phyloP scores from a whole-genome alignment of 1,140 invertebrate species.

The Drosophila varians region DNA sequence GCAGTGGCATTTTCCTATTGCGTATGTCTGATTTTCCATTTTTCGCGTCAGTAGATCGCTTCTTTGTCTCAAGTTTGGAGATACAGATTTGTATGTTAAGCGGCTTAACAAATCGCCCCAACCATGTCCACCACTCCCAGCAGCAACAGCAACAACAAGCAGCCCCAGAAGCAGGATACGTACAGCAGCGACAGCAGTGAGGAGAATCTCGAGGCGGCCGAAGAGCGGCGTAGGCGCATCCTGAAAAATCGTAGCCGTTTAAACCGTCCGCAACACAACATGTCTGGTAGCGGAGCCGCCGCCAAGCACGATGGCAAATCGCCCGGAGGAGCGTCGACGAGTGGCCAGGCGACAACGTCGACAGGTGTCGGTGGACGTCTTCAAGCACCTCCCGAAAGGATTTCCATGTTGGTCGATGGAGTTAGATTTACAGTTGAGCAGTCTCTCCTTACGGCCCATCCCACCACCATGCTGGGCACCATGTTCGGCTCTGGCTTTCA shows the following conservation, averaged over 20 bases:
- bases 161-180: constrained; percentile 62
- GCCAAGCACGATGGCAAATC: constrained; percentile 61
- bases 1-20: neutral
- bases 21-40: neutral
- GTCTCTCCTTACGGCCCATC: constrained; percentile 94
- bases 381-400: constrained; percentile 75
- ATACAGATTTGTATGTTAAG: neutral
- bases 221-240: constrained; percentile 86
- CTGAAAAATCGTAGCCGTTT: constrained; percentile 86
- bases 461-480: constrained; percentile 96
- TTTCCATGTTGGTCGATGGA: constrained; percentile 97
- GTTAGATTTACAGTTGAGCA: constrained; percentile 96
- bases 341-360: constrained; percentile 28
- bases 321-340: constrained; percentile 19
- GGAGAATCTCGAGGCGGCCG: constrained; percentile 87
- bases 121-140: constrained; percentile 81
- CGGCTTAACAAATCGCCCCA: constrained; percentile 22
- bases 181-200: constrained; percentile 88
- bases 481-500: constrained; percentile 98
- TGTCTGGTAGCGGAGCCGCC: constrained; percentile 54
- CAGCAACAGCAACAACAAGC: constrained; percentile 62
- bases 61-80: neutral
- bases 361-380: constrained; percentile 32
- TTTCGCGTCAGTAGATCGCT: neutral
- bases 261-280: constrained; percentile 41